Evolutionary conservation across 2,113 vertebrate species (phyloP).

Genomic region (Datnioides undecimradiatus): DNA sequence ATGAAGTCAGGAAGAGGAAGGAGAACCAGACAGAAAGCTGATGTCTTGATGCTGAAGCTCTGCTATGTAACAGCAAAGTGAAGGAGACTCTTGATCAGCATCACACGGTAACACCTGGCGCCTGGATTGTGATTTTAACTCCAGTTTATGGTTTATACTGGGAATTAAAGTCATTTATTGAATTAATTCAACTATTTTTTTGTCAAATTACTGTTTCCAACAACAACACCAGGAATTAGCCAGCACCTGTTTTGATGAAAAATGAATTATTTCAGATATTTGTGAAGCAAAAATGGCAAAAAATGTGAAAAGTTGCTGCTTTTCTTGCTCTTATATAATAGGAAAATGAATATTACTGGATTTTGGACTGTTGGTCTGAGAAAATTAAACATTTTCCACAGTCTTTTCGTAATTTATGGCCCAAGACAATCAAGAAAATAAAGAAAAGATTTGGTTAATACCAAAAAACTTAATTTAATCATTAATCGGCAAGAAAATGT

Average conservation of each 20-base stretch:
- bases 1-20: constrained; percentile 47
- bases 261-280: not conserved
- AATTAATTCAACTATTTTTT: not conserved
- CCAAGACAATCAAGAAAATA: not conserved
- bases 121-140: not conserved
- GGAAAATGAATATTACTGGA: not conserved
- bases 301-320: not conserved
- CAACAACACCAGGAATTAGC: not conserved
- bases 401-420: not conserved
- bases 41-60: not conserved
- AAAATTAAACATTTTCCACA: not conserved
- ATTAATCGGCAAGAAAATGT: no score
- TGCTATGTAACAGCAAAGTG: constrained; percentile 19
- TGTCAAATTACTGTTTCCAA: not conserved
- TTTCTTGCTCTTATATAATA: not conserved
- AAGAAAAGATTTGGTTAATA: no score
- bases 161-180: not conserved
- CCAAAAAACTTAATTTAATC: no score
- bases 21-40: constrained; percentile 46
- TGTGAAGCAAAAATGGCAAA: not conserved
- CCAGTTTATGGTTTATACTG: not conserved
- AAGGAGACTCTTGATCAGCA: not conserved
- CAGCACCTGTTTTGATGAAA: not conserved
- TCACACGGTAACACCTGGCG: not conserved
- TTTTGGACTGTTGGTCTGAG: not conserved